Conservation (phyloP, 1,140 invertebrate genomes). For the Sesamia nonagrioides region DNA sequence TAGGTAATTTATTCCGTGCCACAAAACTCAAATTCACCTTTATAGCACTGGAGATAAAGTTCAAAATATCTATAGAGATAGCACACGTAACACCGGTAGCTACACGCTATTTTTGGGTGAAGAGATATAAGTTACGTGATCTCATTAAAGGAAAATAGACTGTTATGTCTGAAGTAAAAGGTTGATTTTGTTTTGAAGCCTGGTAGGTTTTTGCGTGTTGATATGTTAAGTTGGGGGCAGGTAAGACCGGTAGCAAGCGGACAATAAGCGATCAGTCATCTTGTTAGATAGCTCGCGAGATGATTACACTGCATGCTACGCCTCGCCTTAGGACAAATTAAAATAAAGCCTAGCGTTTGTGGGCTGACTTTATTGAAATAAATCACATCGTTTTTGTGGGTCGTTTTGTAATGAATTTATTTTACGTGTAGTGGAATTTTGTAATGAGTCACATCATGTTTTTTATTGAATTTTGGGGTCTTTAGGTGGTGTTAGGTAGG, state of each 20-base stretch:
- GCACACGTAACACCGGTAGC: slow-evolving; percentile 61
- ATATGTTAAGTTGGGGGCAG: slow-evolving; percentile 41
- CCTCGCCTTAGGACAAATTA: slow-evolving; percentile 76
- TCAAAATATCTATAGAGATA: slow-evolving; percentile 20
- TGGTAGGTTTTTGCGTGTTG: slow-evolving; percentile 51
- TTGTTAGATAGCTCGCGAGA: slow-evolving; percentile 74
- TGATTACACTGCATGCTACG: slow-evolving; percentile 73
- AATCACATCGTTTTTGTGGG: slow-evolving; percentile 35
- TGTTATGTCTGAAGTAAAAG: slow-evolving; percentile 35
- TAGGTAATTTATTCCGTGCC: slow-evolving; percentile 31
- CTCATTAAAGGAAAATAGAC: slow-evolving; percentile 27
- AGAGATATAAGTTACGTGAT: slow-evolving; percentile 34
- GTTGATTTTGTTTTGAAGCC: slow-evolving; percentile 46
- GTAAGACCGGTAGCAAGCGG: slow-evolving; percentile 81
- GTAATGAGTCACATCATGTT: slow-evolving; percentile 41
- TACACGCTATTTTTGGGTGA: slow-evolving; percentile 31
- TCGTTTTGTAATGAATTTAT: slow-evolving; percentile 33
- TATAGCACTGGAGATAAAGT: slow-evolving; percentile 13
- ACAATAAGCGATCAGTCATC: slow-evolving; percentile 84
- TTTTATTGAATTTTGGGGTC: slow-evolving; percentile 45
- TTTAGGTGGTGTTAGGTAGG: slow-evolving; percentile 41
- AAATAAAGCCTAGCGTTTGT: slow-evolving; percentile 59
- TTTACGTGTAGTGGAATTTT: slow-evolving; percentile 37
- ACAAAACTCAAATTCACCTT: slow-evolving; percentile 16
- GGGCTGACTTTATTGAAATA: slow-evolving; percentile 41